phyloP scores from a whole-genome alignment of 2,113 vertebrate species.

The Vireo altiloquus region DNA sequence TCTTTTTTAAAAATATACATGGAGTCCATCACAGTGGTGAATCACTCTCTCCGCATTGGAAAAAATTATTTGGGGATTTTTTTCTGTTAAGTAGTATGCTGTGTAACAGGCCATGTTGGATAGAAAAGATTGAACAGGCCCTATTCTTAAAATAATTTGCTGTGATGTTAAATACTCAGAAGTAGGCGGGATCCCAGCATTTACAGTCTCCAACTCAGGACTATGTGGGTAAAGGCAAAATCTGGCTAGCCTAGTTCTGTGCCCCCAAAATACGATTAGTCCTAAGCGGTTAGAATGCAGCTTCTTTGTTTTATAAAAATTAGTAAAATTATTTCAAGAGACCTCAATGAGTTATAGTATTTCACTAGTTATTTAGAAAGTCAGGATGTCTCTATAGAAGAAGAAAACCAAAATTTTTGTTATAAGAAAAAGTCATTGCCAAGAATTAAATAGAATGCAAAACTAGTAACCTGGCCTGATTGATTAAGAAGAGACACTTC shows the following conservation, averaged over 20 bases:
- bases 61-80: background rate
- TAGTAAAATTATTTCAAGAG: background rate
- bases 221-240: background rate
- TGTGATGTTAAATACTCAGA: background rate
- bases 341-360: background rate
- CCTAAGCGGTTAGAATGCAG: background rate
- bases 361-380: background rate
- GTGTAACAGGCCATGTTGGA: background rate
- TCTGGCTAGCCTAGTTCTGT: background rate
- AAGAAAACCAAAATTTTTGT: background rate
- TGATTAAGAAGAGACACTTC: background rate
- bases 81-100: background rate
- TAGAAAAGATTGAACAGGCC: background rate
- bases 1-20: background rate
- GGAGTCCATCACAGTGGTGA: background rate
- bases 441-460: background rate
- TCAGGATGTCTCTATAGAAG: background rate
- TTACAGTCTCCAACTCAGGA: rapidly evolving
- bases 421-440: background rate
- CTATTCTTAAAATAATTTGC: background rate
- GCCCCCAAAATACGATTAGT: background rate
- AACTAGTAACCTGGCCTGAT: background rate
- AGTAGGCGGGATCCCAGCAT: background rate
- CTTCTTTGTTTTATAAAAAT: background rate
- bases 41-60: rapidly evolving